Conservation (phyloP, 2,797 vertebrate species). For the Hippocampus kuda region DNA sequence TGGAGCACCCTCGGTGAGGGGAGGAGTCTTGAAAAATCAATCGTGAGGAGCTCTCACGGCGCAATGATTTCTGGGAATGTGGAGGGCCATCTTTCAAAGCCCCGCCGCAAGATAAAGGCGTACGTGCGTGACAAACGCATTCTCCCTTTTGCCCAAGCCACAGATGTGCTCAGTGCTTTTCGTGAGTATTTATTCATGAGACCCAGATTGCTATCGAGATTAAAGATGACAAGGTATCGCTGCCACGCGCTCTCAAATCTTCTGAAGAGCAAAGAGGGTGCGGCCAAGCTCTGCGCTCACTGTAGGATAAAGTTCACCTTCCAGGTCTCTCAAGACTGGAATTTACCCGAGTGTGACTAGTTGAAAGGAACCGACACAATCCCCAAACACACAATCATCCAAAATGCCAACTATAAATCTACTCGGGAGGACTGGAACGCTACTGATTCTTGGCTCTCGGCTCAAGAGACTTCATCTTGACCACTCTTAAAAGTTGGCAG, state of each 20-base stretch:
- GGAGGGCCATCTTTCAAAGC: slow-evolving; percentile 41
- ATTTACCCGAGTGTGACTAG: neutral
- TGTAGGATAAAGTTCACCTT: neutral
- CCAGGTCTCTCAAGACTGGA: neutral
- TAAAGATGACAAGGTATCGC: slow-evolving; percentile 6
- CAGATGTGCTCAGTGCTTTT: slow-evolving; percentile 8
- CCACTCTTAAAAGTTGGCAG: slow-evolving; percentile 52
- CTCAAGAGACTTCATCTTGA: neutral
- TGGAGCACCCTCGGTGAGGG: slow-evolving; percentile 43
- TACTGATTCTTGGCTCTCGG: neutral
- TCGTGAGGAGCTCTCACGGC: slow-evolving; percentile 46
- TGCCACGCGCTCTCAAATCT: neutral
- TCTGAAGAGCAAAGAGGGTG: neutral
- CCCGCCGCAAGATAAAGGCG: neutral
- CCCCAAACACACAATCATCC: neutral
- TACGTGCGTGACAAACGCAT: slow-evolving; percentile 5
- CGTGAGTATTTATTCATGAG: slow-evolving; percentile 7
- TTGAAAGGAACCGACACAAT: neutral
- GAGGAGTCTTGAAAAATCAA: slow-evolving; percentile 44
- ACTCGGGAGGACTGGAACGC: no score
- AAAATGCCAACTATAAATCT: neutral
- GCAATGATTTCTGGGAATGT: slow-evolving; percentile 53
- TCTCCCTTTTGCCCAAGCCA: neutral
- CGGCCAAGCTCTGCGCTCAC: neutral
- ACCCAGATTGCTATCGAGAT: slow-evolving; percentile 7